Percentiles rank a stretch among this genome's conserved stretches.
Evolutionary conservation across 2,888 invertebrate species (phyloP).

Genomic region (Alviniconcha strummeri): DNA sequence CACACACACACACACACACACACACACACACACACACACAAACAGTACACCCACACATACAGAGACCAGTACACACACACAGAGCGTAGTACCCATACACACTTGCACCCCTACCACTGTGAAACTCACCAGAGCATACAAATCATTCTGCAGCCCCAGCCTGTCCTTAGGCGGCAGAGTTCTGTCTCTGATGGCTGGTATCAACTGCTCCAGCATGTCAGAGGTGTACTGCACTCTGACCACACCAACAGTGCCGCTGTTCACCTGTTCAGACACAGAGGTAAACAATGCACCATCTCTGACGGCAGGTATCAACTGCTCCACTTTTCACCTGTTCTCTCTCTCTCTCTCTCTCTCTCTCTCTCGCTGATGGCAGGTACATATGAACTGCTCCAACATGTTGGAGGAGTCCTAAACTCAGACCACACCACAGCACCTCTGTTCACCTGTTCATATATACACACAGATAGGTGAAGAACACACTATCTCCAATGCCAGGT

Average conservation of each 20-base stretch:
- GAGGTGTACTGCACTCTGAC: slow-evolving; percentile 91
- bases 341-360: neutral
- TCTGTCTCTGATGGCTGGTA: slow-evolving; percentile 87
- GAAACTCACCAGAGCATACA: slow-evolving; percentile 86
- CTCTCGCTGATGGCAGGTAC: neutral
- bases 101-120: neutral
- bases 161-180: slow-evolving; percentile 91
- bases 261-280: slow-evolving; percentile 76
- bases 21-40: neutral
- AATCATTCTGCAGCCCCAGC: slow-evolving; percentile 91
- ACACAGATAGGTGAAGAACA: too few relatives aligned
- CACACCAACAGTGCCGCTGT: slow-evolving; percentile 90
- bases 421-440: too few relatives aligned
- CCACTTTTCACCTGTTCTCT: neutral
- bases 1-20: slow-evolving; percentile 6
- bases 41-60: neutral
- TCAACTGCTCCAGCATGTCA: slow-evolving; percentile 83
- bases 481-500: slow-evolving; percentile 85
- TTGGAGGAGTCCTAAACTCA: too few relatives aligned
- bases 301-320: neutral
- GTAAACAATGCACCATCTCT: neutral
- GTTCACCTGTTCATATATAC: too few relatives aligned
- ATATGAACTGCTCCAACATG: too few relatives aligned
- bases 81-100: neutral
- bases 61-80: too few relatives aligned